Base-by-base conservation (phyloP, 2,888 invertebrate genomes). In the Noctua comes region DNA sequence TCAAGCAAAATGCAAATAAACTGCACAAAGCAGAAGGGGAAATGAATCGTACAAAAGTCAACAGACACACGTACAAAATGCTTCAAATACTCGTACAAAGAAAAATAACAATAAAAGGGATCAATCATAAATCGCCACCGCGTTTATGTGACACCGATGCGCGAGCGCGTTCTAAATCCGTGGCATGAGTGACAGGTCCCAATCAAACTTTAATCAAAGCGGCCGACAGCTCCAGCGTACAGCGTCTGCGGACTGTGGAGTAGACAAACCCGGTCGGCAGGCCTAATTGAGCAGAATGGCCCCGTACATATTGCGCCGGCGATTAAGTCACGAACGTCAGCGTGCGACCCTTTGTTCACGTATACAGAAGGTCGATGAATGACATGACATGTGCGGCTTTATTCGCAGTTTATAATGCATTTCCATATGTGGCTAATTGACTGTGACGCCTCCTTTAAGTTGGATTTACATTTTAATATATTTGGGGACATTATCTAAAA, bases 141-240 rank as follows among this genome's bases (percentile, higher is more conserved):
- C 84, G 75, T 80, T 85, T 88, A 86, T 92, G 91, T 92, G 93
- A 93, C 93, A 92, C 91, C 88, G 89, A 92, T 92, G 92, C 91
- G 91, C 87, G 89, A 88, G 81, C 82, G 81, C 91, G 90, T 90
- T 88, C 91, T 88, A 91, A 91, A 91, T 92, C 92, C 90, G 91
- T 89, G 86, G 87, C 88, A 88, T 90, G 95, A 94, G 92, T 95
- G 96, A 94, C 95, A 93, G 94, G 88, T 92, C 92, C 94, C 94
- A 96, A 96, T 96, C 96, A 95, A 95, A 95, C 93, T 95, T 94
- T 94, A 96, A 96, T 96, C 95, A 96, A 95, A 96, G 94, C 96
- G 91, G 93, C 94, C 93, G 93, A 93, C 94, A 90, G 90, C 91
- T 90, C 80, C 89, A 91, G 91, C n/a, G 69, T 71, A 24, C 71